Conservation (phyloP, 2,888 invertebrate genomes). For the Pherbina coryleti region DNA sequence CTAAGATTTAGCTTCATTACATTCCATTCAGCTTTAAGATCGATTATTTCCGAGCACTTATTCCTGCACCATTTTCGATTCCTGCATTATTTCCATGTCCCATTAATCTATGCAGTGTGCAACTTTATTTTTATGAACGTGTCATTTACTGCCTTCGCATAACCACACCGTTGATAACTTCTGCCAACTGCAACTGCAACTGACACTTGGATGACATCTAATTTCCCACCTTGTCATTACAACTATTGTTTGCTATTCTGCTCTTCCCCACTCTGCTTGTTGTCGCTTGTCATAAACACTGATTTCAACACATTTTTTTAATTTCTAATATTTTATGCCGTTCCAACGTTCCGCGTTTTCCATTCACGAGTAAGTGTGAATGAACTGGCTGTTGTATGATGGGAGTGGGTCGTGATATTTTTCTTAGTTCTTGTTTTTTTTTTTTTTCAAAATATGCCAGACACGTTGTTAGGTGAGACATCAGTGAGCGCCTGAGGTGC, state of each 20-base stretch:
- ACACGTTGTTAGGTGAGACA: conserved; percentile 56
- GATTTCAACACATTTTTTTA: conserved; percentile 21
- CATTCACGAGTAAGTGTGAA: conserved; percentile 7
- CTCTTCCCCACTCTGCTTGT: too few relatives aligned
- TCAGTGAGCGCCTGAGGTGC: conserved; percentile 52
- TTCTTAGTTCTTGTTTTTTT: background rate
- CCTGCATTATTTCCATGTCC: too few relatives aligned
- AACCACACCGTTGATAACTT: background rate
- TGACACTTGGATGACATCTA: conserved; percentile 51
- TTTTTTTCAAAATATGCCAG: conserved; percentile 47
- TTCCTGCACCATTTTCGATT: too few relatives aligned
- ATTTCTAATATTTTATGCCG: conserved; percentile 32
- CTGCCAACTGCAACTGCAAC: conserved; percentile 35
- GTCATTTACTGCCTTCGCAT: too few relatives aligned
- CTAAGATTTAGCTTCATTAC: too few relatives aligned
- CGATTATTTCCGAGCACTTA: too few relatives aligned
- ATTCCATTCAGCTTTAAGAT: too few relatives aligned
- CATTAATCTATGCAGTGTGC: too few relatives aligned
- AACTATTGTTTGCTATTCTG: conserved; percentile 47
- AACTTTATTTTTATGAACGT: too few relatives aligned
- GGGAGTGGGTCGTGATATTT: background rate
- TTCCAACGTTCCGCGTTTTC: background rate
- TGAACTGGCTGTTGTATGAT: conserved; percentile 11
- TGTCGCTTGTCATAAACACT: conserved; percentile 2
- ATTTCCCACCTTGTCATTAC: conserved; percentile 51